A percentile compares a stretch with the other conserved stretches of the same genome.
These are phyloP conservation scores for Gorsachius magnificus DNA, from an alignment of 2,797 vertebrate species.

Conservation along the genomic window DNA sequence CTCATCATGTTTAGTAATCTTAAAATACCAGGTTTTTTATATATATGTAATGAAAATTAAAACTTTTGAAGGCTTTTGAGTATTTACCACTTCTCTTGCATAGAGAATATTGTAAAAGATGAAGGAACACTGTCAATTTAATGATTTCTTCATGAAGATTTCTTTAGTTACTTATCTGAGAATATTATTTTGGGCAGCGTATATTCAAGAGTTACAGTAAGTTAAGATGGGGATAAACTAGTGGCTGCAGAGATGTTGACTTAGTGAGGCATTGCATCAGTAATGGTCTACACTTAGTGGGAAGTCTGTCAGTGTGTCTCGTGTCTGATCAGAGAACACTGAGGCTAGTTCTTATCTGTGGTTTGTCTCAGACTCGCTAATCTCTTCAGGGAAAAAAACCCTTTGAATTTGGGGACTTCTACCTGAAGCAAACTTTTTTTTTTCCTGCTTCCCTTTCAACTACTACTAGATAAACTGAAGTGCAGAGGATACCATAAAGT, in stretches of 20 bases:
- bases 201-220: not conserved
- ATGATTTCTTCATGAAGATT: not conserved
- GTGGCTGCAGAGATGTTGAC: not conserved
- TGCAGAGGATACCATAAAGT: not conserved
- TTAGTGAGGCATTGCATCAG: not conserved
- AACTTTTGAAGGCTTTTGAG: not conserved
- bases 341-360: not conserved
- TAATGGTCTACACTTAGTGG: not conserved
- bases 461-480: not conserved
- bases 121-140: not conserved
- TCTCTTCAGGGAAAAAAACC: not conserved
- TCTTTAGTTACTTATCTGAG: not conserved
- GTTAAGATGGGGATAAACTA: not conserved
- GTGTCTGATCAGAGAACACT: not conserved
- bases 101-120: not conserved
- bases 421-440: not conserved
- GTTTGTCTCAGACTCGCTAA: accelerated
- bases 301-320: not conserved
- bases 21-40: not conserved
- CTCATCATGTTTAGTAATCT: not conserved
- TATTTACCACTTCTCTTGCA: not conserved
- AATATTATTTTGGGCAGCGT: not conserved
- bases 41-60: not conserved
- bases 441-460: not conserved
- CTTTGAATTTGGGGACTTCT: not conserved